A percentile compares a stretch with the other conserved stretches of the same genome.
phyloP scores from a whole-genome alignment of 35 echinoderm and acorn worm species.

The Acanthaster planci region DNA sequence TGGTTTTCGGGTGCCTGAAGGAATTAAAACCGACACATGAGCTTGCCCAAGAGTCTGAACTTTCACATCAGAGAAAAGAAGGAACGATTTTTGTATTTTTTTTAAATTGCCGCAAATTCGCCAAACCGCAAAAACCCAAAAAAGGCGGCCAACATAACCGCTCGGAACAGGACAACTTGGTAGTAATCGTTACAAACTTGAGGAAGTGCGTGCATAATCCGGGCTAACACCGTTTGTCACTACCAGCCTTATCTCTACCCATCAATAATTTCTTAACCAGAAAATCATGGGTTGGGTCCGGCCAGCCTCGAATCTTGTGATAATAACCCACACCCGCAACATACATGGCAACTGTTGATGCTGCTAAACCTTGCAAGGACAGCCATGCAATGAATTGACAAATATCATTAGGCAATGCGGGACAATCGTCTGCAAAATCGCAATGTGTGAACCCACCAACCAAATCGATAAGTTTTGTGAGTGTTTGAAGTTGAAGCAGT shows the following conservation, averaged over 20 bases:
- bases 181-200: not conserved
- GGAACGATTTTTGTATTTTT: not conserved
- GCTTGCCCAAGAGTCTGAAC: not conserved
- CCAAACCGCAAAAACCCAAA: slow-evolving; percentile 21
- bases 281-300: not conserved
- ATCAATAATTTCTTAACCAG: not conserved
- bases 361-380: not conserved
- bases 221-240: not conserved
- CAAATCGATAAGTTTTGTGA: not conserved
- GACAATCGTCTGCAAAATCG: not conserved
- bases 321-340: not conserved
- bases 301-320: not conserved
- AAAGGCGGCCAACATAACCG: slow-evolving; percentile 25
- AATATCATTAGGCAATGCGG: not conserved
- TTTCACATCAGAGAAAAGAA: not conserved
- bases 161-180: not conserved
- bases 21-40: not conserved
- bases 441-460: not conserved
- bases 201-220: not conserved
- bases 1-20: not conserved
- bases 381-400: not conserved
- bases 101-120: not conserved
- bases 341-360: not conserved
- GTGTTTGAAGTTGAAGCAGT: not conserved
- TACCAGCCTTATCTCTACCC: not conserved